Evolutionary conservation across 1,140 invertebrate genomes (phyloP).

Genomic region (Steinernema feltiae): DNA sequence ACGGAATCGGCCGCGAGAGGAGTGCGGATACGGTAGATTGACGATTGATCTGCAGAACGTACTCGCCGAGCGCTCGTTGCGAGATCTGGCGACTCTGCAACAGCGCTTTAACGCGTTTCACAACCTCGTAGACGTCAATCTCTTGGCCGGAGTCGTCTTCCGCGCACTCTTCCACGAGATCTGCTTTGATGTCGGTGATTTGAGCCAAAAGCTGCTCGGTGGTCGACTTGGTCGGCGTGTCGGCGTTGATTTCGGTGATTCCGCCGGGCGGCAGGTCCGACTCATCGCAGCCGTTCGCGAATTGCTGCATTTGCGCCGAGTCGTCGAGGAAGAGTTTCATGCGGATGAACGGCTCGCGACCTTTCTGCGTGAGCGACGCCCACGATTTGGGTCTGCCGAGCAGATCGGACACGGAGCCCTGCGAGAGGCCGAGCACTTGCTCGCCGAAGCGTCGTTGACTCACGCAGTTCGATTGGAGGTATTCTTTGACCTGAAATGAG

Average conservation of each 20-base stretch:
- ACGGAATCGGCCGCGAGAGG: constrained; percentile 93
- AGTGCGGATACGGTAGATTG: constrained; percentile 65
- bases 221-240: neutral
- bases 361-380: constrained; percentile 95
- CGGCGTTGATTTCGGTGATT: constrained; percentile 16
- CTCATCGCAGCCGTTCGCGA: constrained; percentile 89
- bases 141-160: neutral
- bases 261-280: constrained; percentile 67
- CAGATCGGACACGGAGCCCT: constrained; percentile 88
- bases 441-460: constrained; percentile 96
- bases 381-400: constrained; percentile 88
- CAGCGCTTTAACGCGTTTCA: constrained; percentile 15
- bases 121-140: constrained; percentile 20
- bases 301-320: constrained; percentile 69
- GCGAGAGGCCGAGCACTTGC: constrained; percentile 87
- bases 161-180: neutral
- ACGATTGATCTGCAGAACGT: neutral
- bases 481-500: constrained; percentile 77
- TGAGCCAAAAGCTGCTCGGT: neutral
- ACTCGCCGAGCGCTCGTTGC: constrained; percentile 10
- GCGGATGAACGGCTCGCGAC: constrained; percentile 87
- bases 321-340: constrained; percentile 96
- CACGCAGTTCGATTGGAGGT: constrained; percentile 93
- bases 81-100: neutral
- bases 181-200: constrained; percentile 12